phyloP scores from a whole-genome alignment of 2,888 invertebrate genomes.

The Dynastes hyllus region DNA sequence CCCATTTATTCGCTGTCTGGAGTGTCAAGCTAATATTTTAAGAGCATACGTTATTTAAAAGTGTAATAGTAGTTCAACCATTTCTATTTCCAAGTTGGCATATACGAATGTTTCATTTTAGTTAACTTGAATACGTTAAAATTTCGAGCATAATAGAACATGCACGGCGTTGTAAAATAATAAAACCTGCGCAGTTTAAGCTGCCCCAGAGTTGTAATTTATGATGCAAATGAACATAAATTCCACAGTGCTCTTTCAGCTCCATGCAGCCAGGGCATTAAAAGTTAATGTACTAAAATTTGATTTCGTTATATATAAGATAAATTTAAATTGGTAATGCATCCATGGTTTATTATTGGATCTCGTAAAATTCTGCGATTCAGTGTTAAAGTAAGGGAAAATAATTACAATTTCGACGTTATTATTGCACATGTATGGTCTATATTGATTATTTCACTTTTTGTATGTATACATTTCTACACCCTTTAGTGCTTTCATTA shows the following conservation, averaged over 20 bases:
- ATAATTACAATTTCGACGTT: no score
- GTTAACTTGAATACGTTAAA: not conserved
- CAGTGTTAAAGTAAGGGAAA: no score
- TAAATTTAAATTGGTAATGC: constrained; percentile 27
- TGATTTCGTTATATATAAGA: constrained; percentile 34
- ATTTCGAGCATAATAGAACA: not conserved
- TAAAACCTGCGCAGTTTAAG: constrained; percentile 30
- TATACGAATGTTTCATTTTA: not conserved
- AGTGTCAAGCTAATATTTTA: no score
- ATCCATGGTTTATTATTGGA: not conserved
- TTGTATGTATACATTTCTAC: no score
- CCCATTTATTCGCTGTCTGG: no score
- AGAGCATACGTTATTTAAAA: no score
- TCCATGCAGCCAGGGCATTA: constrained; percentile 20
- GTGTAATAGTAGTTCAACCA: no score
- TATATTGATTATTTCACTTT: no score
- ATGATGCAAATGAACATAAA: constrained; percentile 46
- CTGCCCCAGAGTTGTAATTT: constrained; percentile 26
- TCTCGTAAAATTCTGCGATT: not conserved
- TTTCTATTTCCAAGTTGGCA: not conserved
- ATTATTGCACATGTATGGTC: no score
- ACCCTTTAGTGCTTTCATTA: no score
- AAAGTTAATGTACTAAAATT: constrained; percentile 43
- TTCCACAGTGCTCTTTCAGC: constrained; percentile 10
- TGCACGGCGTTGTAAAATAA: constrained; percentile 26